phyloP scores from a whole-genome alignment of 1,140 invertebrate genomes.

The Pectinophora gossypiella region DNA sequence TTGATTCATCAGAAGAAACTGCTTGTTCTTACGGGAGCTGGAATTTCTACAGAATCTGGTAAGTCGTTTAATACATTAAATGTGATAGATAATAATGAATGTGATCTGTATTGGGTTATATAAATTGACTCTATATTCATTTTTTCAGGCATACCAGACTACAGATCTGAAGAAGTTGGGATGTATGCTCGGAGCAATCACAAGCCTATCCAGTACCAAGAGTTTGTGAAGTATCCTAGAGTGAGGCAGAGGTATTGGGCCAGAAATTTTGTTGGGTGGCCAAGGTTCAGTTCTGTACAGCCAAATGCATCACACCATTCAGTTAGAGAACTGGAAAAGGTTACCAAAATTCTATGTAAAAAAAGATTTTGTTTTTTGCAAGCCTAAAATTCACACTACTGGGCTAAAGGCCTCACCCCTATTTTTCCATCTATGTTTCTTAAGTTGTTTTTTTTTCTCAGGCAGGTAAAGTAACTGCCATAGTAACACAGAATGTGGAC shows the following conservation, averaged over 20 bases:
- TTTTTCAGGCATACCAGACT: conserved; percentile 91
- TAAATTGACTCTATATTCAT: too few relatives aligned
- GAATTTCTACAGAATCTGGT: conserved; percentile 95
- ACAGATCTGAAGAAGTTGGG: conserved; percentile 94
- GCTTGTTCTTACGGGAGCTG: conserved; percentile 92
- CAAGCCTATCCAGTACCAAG: conserved; percentile 89
- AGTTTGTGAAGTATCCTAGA: conserved; percentile 85
- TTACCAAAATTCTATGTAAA: conserved; percentile 14
- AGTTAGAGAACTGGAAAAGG: conserved; percentile 80
- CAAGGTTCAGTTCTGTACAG: conserved; percentile 81
- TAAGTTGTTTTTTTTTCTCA: conserved; percentile 17
- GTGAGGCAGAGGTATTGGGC: conserved; percentile 95
- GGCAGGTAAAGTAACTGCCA: conserved; percentile 75
- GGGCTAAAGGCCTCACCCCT: too few relatives aligned
- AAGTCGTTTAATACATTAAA: conserved; percentile 9
- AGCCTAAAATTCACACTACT: too few relatives aligned
- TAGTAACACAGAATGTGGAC: conserved; percentile 98
- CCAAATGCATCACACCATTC: conserved; percentile 82
- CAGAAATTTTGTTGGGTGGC: conserved; percentile 95
- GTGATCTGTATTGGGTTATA: too few relatives aligned
- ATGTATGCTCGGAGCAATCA: conserved; percentile 90
- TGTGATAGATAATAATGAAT: background rate
- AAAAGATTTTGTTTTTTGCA: too few relatives aligned
- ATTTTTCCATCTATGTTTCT: too few relatives aligned
- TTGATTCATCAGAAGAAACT: conserved; percentile 78